phyloP scores from a whole-genome alignment of 2,797 vertebrate genomes.

The Acomys russatus region DNA sequence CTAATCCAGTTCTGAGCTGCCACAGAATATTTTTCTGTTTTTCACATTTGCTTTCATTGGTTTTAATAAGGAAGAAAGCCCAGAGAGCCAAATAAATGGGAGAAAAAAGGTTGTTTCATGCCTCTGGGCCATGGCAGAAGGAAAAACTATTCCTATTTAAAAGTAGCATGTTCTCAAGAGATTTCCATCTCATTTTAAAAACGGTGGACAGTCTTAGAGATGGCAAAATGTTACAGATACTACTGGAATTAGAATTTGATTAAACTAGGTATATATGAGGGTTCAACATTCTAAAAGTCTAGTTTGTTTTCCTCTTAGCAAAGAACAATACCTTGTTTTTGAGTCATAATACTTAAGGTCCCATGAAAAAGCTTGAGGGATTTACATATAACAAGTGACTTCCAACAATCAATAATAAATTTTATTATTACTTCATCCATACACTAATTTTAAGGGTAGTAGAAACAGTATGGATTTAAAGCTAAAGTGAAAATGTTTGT shows the following conservation, averaged over 20 bases:
- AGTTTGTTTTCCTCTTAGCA: conserved; percentile 69
- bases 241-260: conserved; percentile 64
- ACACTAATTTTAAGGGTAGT: conserved; percentile 48
- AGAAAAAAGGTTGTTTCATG: conserved; percentile 73
- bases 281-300: conserved; percentile 55
- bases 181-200: conserved; percentile 75
- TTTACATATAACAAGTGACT: conserved; percentile 60
- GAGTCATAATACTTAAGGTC: conserved; percentile 40
- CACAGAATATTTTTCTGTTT: conserved; percentile 70
- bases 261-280: neutral
- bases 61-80: conserved; percentile 73
- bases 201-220: conserved; percentile 55
- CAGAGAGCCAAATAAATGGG: conserved; percentile 66
- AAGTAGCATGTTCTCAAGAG: conserved; percentile 73
- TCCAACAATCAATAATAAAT: conserved; percentile 58
- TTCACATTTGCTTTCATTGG: conserved; percentile 68
- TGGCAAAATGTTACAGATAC: conserved; percentile 63
- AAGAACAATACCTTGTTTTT: conserved; percentile 53
- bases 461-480: conserved; percentile 52
- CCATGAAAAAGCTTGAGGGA: conserved; percentile 49
- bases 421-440: conserved; percentile 60
- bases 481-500: conserved; percentile 35
- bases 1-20: conserved; percentile 47
- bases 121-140: conserved; percentile 64
- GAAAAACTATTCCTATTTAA: conserved; percentile 75